Evolutionary conservation across 2,113 vertebrate species (phyloP).

Genomic region (Hippoglossus stenolepis): DNA sequence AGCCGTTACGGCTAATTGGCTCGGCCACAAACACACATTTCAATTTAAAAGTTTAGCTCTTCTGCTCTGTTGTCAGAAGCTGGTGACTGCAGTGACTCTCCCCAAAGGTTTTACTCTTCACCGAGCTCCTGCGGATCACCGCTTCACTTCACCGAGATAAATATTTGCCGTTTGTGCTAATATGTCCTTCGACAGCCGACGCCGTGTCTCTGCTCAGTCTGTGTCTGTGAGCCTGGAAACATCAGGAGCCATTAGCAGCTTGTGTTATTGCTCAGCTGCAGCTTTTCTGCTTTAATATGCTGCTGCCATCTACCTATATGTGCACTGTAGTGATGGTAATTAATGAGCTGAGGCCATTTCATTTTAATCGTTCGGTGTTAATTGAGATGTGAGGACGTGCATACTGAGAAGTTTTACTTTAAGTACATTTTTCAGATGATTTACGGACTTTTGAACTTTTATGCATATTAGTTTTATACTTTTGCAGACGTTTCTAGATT

Average conservation of each 20-base stretch:
- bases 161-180: conserved; percentile 16
- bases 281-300: not conserved
- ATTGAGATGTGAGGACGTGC: not conserved
- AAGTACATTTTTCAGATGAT: not conserved
- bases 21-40: conserved; percentile 13
- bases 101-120: not conserved
- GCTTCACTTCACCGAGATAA: conserved; percentile 21
- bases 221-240: conserved; percentile 1
- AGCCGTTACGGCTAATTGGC: not conserved
- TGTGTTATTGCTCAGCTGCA: not conserved
- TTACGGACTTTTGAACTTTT: not conserved
- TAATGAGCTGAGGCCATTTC: conserved; percentile 1
- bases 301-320: not conserved
- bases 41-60: not conserved
- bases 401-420: not conserved
- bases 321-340: not conserved
- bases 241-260: conserved; percentile 6
- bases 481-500: no score
- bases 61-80: not conserved
- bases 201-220: not conserved
- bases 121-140: conserved; percentile 3
- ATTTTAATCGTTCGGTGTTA: not conserved
- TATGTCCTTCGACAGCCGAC: not conserved
- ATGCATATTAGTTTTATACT: not conserved
- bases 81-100: not conserved